These are phyloP conservation scores for Channa striata DNA, from an alignment of 2,797 vertebrate genomes.

Conservation along the genomic window DNA sequence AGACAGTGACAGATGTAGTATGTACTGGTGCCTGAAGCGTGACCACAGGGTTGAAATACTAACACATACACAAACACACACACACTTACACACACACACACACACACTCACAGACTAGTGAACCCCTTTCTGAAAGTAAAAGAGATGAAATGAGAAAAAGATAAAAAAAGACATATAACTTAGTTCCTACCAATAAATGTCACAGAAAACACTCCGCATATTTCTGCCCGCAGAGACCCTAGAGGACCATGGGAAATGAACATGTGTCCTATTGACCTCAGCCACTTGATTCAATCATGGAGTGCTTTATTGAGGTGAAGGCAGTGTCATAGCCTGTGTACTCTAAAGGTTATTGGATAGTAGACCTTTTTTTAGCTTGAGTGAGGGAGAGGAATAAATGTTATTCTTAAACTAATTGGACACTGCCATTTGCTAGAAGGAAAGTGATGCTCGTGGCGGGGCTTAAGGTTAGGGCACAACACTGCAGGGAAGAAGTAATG, in stretches of 20 bases:
- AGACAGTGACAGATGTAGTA: slow-evolving; percentile 79
- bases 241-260: slow-evolving; percentile 82
- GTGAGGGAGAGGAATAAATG: slow-evolving; percentile 61
- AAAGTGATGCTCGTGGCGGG: slow-evolving; percentile 44
- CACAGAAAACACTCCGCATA: slow-evolving; percentile 81
- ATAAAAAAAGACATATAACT: slow-evolving; percentile 64
- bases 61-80: slow-evolving; percentile 27
- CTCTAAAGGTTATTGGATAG: slow-evolving; percentile 80
- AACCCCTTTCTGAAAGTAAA: slow-evolving; percentile 49
- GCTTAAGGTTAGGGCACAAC: slow-evolving; percentile 54
- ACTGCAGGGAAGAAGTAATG: slow-evolving; percentile 63
- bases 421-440: slow-evolving; percentile 63
- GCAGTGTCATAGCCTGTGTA: slow-evolving; percentile 80
- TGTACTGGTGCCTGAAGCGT: slow-evolving; percentile 75
- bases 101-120: slow-evolving; percentile 8
- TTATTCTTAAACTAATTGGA: slow-evolving; percentile 78
- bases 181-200: slow-evolving; percentile 81
- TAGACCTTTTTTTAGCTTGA: slow-evolving; percentile 69
- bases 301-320: slow-evolving; percentile 85
- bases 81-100: slow-evolving; percentile 8
- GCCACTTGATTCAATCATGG: slow-evolving; percentile 84
- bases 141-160: slow-evolving; percentile 53
- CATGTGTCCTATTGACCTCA: slow-evolving; percentile 85
- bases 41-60: slow-evolving; percentile 68
- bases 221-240: slow-evolving; percentile 73